phyloP scores from a whole-genome alignment of 2,113 vertebrate species.

The Gallinago media region DNA sequence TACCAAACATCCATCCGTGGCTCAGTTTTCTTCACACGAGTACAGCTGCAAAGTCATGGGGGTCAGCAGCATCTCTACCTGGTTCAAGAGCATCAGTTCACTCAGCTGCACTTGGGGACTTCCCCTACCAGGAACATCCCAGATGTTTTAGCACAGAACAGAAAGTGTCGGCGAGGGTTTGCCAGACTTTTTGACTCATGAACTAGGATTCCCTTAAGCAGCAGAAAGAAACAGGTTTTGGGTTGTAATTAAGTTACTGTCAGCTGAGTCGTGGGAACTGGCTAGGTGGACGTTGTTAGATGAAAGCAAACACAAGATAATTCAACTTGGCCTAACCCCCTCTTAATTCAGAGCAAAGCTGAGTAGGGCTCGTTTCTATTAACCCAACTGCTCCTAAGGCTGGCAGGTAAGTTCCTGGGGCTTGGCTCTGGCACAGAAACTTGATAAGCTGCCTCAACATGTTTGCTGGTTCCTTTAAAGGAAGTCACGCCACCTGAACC shows the following conservation, averaged over 20 bases:
- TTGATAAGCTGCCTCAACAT: background rate
- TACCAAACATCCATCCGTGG: background rate
- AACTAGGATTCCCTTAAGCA: background rate
- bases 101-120: background rate
- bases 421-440: background rate
- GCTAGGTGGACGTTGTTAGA: background rate
- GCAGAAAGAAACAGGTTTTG: background rate
- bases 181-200: background rate
- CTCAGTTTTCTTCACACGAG: background rate
- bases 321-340: background rate
- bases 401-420: background rate
- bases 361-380: background rate
- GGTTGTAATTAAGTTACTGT: background rate
- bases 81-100: background rate
- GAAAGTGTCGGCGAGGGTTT: background rate
- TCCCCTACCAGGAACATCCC: background rate
- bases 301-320: slow-evolving; percentile 2
- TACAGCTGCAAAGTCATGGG: background rate
- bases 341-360: background rate
- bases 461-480: background rate
- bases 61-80: background rate
- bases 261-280: slow-evolving; percentile 41
- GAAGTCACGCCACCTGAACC: background rate
- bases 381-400: background rate
- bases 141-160: background rate